Base-by-base conservation (phyloP, 2,113 vertebrate genomes). In the Cynopterus brachyotis region DNA sequence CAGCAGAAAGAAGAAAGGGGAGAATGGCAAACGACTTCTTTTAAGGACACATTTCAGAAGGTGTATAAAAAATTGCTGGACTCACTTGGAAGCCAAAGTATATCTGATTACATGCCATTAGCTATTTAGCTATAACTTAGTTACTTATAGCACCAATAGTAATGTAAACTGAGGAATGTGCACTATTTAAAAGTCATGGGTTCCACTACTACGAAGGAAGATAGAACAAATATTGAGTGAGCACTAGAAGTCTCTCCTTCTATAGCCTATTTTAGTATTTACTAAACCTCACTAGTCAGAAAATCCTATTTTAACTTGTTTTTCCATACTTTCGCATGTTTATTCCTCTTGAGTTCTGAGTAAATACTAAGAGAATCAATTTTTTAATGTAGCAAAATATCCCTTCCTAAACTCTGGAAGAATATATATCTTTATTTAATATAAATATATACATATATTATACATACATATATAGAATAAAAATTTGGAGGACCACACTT, bases 381-480 rank as follows among this genome's bases (percentile, higher is more conserved):
- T 80, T 94, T 75, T 79, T 53, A 82, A 67, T 79, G 37, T 89
- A 94, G 32, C 13, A 84, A 89, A 96, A 62, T 42, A 60, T 72
- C n/a, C 87, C 2, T 64, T 94, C 17, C 26, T 50, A 92, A 80
- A 45, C 3, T 91, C 82, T 89, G 42, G 50, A 40, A 89, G 37
- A 40, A 47, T n/a, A 32, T 37, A 19, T 64, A 50, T 16, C 40
- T 37, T 19, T 32, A 12, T 50, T 42, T 72, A 42, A n/a, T 66
- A n/a, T n/a, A n/a, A 47, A 7, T 47, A 62, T 7, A 55, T 91
- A n/a, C 30, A 40, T 67, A 19, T 47, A 20, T 72, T 42, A 55
- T 64, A 37, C 50, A 19, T 17, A 19, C n/a, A 32, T 5, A 40
- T 42, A 32, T 22, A 2, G 16, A 60, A 53, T 93, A 45, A 94